These are phyloP conservation scores for Onchidella celtica DNA, from an alignment of 2,888 invertebrate species.

Conservation along the genomic window DNA sequence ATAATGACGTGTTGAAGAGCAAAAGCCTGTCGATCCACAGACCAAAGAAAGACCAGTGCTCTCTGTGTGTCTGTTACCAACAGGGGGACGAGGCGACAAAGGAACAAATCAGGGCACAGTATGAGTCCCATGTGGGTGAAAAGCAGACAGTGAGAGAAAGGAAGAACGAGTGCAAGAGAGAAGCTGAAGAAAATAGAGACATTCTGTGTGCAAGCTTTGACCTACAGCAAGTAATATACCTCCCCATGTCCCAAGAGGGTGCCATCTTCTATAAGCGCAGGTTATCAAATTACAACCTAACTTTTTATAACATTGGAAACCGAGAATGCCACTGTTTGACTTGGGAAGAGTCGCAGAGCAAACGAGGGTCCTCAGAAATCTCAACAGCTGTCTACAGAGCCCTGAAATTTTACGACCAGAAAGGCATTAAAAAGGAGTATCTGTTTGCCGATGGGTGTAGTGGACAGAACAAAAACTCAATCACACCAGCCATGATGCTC, in stretches of 20 bases:
- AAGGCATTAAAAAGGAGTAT: too few relatives aligned
- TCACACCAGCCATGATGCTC: background rate
- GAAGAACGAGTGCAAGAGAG: constrained; percentile 7
- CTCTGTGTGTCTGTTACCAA: background rate
- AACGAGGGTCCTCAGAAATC: background rate
- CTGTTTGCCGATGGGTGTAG: constrained; percentile 19
- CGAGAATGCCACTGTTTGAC: background rate
- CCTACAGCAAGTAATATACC: constrained; percentile 17
- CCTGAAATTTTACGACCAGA: too few relatives aligned
- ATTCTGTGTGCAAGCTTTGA: constrained; percentile 3
- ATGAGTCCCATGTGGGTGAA: background rate
- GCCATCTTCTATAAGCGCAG: background rate
- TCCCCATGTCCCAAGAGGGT: constrained; percentile 1
- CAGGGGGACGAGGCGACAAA: background rate
- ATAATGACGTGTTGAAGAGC: background rate
- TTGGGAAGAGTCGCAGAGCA: background rate
- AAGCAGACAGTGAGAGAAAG: background rate
- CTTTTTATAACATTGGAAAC: background rate
- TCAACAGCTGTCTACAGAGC: background rate
- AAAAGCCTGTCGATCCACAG: background rate
- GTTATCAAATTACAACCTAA: background rate
- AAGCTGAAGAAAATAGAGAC: background rate
- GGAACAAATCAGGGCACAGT: background rate
- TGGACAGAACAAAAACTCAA: too few relatives aligned
- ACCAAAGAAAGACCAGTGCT: constrained; percentile 11